These are phyloP conservation scores for Crotalus tigris DNA, from an alignment of 2,113 vertebrate species.

Conservation along the genomic window DNA sequence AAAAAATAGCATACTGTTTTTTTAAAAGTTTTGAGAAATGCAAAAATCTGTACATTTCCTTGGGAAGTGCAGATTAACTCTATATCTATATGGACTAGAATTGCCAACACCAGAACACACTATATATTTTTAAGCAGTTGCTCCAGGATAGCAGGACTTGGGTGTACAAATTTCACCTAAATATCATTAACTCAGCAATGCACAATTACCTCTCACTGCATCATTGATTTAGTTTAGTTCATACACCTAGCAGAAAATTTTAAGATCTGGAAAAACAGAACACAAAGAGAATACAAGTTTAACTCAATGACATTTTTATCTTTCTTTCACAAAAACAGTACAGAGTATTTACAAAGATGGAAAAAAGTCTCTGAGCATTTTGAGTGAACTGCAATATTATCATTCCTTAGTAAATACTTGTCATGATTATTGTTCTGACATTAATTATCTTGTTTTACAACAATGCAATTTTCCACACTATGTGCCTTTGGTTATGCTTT, in stretches of 20 bases:
- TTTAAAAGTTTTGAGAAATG: not conserved
- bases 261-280: no score
- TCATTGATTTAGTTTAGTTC: not conserved
- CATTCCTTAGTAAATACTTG: not conserved
- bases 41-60: not conserved
- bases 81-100: not conserved
- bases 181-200: not conserved
- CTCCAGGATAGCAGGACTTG: not conserved
- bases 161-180: not conserved
- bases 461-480: constrained; percentile 15
- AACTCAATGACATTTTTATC: not conserved
- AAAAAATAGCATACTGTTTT: not conserved
- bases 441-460: constrained; percentile 1
- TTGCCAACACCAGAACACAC: not conserved
- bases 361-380: not conserved
- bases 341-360: not conserved
- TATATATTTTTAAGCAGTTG: not conserved
- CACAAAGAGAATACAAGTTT: not conserved
- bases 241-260: not conserved
- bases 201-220: not conserved
- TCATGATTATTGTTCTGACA: not conserved
- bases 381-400: not conserved
- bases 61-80: not conserved
- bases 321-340: not conserved
- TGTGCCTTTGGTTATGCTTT: constrained; percentile 9